Evolutionary conservation across 1,140 invertebrate species (phyloP), one percentile per base, ranked within the genome.

Genomic region (Hyposmocoma kahamanoa): DNA sequence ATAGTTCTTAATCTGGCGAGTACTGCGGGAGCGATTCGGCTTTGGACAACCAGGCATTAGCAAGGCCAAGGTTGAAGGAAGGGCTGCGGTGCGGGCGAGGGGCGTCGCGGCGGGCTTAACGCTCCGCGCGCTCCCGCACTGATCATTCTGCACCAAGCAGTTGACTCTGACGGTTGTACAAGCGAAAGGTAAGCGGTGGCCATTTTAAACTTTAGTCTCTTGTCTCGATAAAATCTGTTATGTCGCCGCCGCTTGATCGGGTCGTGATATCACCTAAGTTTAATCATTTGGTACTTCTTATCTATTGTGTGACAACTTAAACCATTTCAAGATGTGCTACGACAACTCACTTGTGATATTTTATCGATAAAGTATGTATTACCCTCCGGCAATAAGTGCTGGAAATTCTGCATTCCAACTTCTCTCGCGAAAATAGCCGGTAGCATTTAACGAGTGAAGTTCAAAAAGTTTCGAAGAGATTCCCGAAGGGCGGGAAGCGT

Each of bases 91-190:
- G 70, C 62, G 77, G 72, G 77, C 62, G 73, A 67, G 78, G 70
- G 76, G 65, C 48, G 64, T 13, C 56, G 47, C 46, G 17, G n/a
- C 62, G 67, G 69, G 76, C 77, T 75, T 80, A 80, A 76, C 67
- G 78, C 62, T 68, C 68, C 59, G 77, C 76, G 77, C 79, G 67
- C 71, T 73, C 73, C 72, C 79, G 71, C 72, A 67, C 61, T 65
- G 64, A 76, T 68, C 82, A 85, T 83, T 85, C 82, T 85, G 67
- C 82, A 82, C 79, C 78, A 79, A 72, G 82, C 79, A 83, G 79
- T 85, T 77, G 79, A 76, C 75, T 81, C 68, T 78, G 68, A 84
- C 81, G 79, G 79, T 84, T 82, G 79, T 85, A 63, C 77, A 68
- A 78, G 76, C 69, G 67, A 62, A 76, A 85, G 79, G 81, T 84